Percentiles rank a stretch among this genome's conserved stretches.
Evolutionary conservation across 2,888 invertebrate species (phyloP).

Genomic region (Cheilosia pagana): DNA sequence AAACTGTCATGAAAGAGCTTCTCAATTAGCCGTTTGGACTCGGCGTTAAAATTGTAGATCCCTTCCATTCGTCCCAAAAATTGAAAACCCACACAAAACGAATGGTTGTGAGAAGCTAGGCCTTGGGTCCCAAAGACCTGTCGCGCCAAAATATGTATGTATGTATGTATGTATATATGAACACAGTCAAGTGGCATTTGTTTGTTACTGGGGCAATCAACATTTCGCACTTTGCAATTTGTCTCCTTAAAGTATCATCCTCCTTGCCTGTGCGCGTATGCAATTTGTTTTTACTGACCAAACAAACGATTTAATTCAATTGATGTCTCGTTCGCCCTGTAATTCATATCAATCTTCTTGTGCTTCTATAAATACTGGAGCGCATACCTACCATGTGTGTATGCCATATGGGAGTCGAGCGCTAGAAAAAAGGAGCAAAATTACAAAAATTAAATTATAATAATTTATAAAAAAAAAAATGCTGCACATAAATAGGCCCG

Average conservation of each 20-base stretch:
- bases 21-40: too few species aligned
- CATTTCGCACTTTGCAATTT: slow-evolving; percentile 11
- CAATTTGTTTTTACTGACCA: slow-evolving; percentile 21
- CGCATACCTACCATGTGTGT: slow-evolving; percentile 3
- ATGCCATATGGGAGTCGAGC: slow-evolving; percentile 16
- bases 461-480: slow-evolving; percentile 27
- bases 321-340: slow-evolving; percentile 20
- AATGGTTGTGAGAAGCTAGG: too few species aligned
- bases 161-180: too few species aligned
- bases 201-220: background rate
- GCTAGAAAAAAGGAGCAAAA: slow-evolving; percentile 7
- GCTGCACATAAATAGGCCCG: slow-evolving; percentile 30
- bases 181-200: too few species aligned
- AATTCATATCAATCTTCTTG: slow-evolving; percentile 38
- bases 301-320: slow-evolving; percentile 43
- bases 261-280: background rate
- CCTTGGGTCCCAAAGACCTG: too few species aligned
- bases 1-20: too few species aligned
- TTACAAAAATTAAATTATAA: slow-evolving; percentile 4
- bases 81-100: too few species aligned
- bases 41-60: too few species aligned
- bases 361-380: slow-evolving; percentile 34
- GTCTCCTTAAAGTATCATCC: background rate
- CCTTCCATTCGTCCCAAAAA: too few species aligned
- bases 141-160: too few species aligned